phyloP scores from a whole-genome alignment of 64 coral and sea anemone genomes.

The Actinia tenebrosa region DNA sequence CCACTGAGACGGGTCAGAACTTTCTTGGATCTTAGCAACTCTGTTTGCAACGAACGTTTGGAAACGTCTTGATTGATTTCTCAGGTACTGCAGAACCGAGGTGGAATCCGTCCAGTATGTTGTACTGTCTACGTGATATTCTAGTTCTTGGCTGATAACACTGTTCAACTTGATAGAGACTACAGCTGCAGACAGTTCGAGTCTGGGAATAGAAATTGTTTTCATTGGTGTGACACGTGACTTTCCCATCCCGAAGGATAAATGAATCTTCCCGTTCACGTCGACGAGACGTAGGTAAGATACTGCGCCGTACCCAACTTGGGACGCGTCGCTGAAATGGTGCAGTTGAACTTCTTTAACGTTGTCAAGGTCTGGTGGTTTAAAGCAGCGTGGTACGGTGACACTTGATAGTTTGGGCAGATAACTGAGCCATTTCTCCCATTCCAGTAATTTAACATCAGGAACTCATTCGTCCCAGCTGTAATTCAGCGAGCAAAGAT shows the following conservation, averaged over 20 bases:
- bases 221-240: not conserved
- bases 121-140: not conserved
- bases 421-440: not conserved
- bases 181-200: constrained; percentile 27
- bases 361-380: too few species aligned
- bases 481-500: not conserved
- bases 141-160: constrained; percentile 1
- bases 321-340: too few species aligned
- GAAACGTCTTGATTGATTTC: constrained; percentile 14
- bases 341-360: too few species aligned
- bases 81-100: not conserved
- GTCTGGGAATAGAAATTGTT: constrained; percentile 29
- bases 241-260: not conserved
- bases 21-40: not conserved
- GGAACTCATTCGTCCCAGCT: constrained; percentile 18
- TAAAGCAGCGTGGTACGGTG: too few species aligned
- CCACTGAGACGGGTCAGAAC: not conserved
- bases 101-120: constrained; percentile 4
- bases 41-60: constrained; percentile 16
- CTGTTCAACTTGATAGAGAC: constrained; percentile 7
- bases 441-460: not conserved
- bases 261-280: not conserved
- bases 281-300: not conserved
- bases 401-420: too few species aligned
- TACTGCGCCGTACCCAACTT: not conserved